phyloP scores from a whole-genome alignment of 1,140 invertebrate species.

The Sinella curviseta region DNA sequence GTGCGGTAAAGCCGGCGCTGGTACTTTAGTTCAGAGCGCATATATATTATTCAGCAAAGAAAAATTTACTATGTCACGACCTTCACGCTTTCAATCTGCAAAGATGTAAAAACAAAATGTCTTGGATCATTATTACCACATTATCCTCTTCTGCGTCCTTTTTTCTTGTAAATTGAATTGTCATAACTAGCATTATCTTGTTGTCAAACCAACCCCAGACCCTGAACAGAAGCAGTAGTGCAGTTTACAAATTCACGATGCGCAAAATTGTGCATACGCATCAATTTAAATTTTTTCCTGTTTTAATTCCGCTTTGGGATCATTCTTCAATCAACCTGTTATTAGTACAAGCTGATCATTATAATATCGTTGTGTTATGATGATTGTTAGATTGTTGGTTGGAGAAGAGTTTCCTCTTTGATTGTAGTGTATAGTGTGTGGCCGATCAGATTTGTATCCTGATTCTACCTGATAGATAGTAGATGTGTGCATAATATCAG shows the following conservation, averaged over 20 bases:
- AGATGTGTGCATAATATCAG: too few species aligned
- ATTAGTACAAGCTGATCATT: too few species aligned
- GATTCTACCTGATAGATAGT: too few species aligned
- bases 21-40: neutral
- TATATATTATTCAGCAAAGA: neutral
- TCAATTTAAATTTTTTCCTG: too few species aligned
- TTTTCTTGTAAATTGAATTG: neutral
- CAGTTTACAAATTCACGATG: neutral
- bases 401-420: too few species aligned
- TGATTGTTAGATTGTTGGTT: too few species aligned
- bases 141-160: neutral
- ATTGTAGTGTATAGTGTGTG: too few species aligned
- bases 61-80: slow-evolving; percentile 3
- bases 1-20: neutral
- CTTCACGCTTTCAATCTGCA: neutral
- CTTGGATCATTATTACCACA: neutral
- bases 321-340: too few species aligned
- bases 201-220: neutral
- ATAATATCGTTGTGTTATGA: too few species aligned
- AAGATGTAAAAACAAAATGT: neutral
- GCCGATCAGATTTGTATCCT: too few species aligned
- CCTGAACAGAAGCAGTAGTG: neutral
- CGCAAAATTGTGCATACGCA: neutral
- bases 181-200: neutral
- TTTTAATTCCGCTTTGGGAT: too few species aligned